Conservation (phyloP, 2,113 vertebrate genomes). For the Seriola dumerili region DNA sequence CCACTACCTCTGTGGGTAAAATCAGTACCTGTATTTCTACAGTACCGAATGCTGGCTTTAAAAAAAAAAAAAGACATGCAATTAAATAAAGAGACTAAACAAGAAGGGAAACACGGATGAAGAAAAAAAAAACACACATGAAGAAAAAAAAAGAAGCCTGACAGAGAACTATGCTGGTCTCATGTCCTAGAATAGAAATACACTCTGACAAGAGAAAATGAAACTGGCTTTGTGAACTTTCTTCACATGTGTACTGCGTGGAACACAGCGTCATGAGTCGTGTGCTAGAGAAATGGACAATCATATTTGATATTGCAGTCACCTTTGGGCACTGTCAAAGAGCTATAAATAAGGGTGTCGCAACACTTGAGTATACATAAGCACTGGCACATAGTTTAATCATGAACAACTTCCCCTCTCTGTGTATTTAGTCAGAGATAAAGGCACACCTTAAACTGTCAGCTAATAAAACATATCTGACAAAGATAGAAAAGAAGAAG, state of each 20-base stretch:
- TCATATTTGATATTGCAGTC: conserved; percentile 82
- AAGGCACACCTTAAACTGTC: conserved; percentile 81
- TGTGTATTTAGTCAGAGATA: conserved; percentile 76
- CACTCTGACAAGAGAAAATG: conserved; percentile 80
- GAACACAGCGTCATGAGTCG: conserved; percentile 47
- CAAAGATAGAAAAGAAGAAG: conserved; percentile 73
- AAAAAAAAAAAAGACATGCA: conserved; percentile 31
- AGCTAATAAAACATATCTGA: conserved; percentile 74
- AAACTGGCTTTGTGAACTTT: conserved; percentile 82
- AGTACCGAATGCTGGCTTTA: conserved; percentile 39
- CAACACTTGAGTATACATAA: conserved; percentile 74
- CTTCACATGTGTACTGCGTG: conserved; percentile 58
- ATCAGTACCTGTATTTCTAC: conserved; percentile 68
- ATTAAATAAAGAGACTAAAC: conserved; percentile 50
- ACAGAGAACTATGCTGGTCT: conserved; percentile 40
- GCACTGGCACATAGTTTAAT: conserved; percentile 78
- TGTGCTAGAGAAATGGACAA: conserved; percentile 65
- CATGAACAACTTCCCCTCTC: conserved; percentile 78
- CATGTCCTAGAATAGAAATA: conserved; percentile 60
- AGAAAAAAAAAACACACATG: neutral
- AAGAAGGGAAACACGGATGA: conserved; percentile 24
- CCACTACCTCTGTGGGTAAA: conserved; percentile 76
- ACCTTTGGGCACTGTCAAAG: conserved; percentile 82
- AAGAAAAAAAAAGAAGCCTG: conserved; percentile 17
- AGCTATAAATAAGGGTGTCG: conserved; percentile 86